phyloP scores from a whole-genome alignment of 2,113 vertebrate genomes.

The Scytalopus superciliaris region DNA sequence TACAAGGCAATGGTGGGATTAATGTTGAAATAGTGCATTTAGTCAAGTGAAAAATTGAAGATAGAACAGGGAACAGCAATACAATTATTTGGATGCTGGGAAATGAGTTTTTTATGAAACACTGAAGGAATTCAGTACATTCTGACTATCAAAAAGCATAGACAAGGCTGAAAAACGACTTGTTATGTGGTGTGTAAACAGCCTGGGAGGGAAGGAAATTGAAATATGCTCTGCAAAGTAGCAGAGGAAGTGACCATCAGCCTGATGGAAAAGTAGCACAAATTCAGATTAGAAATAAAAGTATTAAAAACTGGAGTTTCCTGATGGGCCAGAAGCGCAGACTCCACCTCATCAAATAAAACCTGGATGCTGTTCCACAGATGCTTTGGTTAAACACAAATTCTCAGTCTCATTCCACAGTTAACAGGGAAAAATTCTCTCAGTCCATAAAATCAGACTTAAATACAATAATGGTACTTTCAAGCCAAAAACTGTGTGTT shows the following conservation, averaged over 20 bases:
- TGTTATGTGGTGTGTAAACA: background rate
- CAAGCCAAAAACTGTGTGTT: background rate
- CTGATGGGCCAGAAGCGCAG: background rate
- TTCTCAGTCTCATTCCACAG: background rate
- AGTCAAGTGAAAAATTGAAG: constrained; percentile 58
- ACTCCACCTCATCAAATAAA: background rate
- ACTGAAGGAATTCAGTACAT: constrained; percentile 20
- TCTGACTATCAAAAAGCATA: background rate
- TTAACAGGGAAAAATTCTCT: background rate
- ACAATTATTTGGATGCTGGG: background rate
- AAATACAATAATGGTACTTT: background rate
- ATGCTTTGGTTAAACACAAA: background rate
- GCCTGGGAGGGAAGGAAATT: background rate
- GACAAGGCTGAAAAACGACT: background rate
- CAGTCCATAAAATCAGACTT: background rate
- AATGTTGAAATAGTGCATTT: constrained; percentile 5
- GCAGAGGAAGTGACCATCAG: background rate
- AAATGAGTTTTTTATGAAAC: constrained; percentile 54
- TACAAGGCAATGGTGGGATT: background rate
- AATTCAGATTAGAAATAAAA: background rate
- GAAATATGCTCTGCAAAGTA: background rate
- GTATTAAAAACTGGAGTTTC: background rate
- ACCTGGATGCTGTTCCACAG: background rate
- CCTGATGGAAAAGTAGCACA: background rate
- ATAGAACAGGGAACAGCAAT: constrained; percentile 1